These are phyloP conservation scores for Ardeotis arabs DNA, from an alignment of 2,113 vertebrate genomes.

Conservation along the genomic window DNA sequence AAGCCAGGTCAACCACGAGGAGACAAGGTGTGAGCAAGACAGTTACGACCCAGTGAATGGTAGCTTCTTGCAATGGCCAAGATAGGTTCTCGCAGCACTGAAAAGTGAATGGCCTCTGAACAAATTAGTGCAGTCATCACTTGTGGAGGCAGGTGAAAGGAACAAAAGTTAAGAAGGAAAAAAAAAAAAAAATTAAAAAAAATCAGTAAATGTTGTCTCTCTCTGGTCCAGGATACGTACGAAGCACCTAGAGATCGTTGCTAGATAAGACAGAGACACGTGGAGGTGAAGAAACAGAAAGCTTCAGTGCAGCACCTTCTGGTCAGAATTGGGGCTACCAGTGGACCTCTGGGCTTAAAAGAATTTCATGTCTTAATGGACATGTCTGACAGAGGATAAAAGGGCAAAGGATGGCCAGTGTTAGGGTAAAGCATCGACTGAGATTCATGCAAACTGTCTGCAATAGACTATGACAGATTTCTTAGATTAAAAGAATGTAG, in stretches of 20 bases:
- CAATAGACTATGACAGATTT: not conserved
- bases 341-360: not conserved
- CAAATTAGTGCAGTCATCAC: slow-evolving; percentile 60
- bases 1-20: not conserved
- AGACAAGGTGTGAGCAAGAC: not conserved
- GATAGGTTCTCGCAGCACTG: slow-evolving; percentile 27
- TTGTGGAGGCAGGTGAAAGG: slow-evolving; percentile 63
- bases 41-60: not conserved
- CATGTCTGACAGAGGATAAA: not conserved
- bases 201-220: not conserved
- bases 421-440: not conserved
- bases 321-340: not conserved
- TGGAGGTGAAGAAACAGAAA: not conserved
- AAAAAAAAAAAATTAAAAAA: not conserved
- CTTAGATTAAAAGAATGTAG: not conserved
- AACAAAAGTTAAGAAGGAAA: slow-evolving; percentile 6
- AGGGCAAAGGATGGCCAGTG: not conserved
- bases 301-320: not conserved
- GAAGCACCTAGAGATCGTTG: not conserved
- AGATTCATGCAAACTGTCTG: not conserved
- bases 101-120: slow-evolving; percentile 73
- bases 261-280: not conserved
- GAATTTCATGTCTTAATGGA: not conserved
- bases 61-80: not conserved
- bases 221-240: not conserved